These are phyloP conservation scores for Heteractis magnifica DNA, from an alignment of 92 coral and sea anemone genomes.

Conservation along the genomic window DNA sequence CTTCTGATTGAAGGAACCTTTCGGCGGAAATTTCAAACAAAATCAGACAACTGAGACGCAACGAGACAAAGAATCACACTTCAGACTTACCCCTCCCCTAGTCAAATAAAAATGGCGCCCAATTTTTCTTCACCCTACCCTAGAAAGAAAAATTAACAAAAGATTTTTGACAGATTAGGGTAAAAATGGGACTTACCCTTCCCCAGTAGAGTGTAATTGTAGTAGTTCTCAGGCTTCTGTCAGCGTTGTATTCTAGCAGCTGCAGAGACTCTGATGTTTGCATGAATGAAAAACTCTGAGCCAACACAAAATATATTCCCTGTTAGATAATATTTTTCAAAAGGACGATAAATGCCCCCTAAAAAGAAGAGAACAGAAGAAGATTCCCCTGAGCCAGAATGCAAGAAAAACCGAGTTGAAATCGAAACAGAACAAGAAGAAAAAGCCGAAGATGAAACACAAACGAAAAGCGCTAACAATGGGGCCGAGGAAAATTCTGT, in stretches of 20 bases:
- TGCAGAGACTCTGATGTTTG: conserved; percentile 28
- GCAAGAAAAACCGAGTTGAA: conserved; percentile 68
- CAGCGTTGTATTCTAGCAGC: conserved; percentile 28
- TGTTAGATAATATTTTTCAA: conserved; percentile 17
- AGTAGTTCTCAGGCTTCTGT: conserved; percentile 33
- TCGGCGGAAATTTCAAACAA: conserved; percentile 30
- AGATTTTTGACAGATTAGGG: not conserved
- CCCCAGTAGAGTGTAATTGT: not conserved
- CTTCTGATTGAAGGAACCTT: conserved; percentile 5
- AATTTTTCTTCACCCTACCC: not conserved
- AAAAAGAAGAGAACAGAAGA: conserved; percentile 70
- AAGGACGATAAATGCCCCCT: conserved; percentile 59
- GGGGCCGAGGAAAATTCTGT: conserved; percentile 30
- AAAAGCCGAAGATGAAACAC: conserved; percentile 13
- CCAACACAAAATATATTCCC: conserved; percentile 9
- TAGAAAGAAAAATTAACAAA: not conserved
- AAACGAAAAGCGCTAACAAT: conserved; percentile 30
- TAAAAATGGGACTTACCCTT: not conserved
- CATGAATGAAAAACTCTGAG: conserved; percentile 33
- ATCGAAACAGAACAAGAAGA: conserved; percentile 19
- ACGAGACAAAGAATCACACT: conserved; percentile 12
- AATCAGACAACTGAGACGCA: conserved; percentile 1
- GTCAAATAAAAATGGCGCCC: not conserved
- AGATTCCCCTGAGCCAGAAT: conserved; percentile 52
- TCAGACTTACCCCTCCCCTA: conserved; percentile 13